Conservation (phyloP, 2,113 vertebrate species). For the Siphamia tubifer region DNA sequence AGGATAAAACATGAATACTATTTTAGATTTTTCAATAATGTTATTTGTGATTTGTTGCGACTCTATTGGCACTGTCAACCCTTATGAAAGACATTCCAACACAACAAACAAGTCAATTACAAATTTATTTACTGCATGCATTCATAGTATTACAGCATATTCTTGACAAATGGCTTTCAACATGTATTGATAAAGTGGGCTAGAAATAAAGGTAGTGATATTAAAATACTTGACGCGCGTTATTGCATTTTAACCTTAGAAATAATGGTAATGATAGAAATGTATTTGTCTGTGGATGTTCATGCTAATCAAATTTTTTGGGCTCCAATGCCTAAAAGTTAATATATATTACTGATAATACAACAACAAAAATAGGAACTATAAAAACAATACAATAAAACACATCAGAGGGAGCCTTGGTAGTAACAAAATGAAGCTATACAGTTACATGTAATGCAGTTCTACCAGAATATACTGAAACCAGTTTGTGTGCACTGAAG, state of each 20-base stretch:
- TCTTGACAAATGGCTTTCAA: slow-evolving; percentile 37
- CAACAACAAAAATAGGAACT: slow-evolving; percentile 29
- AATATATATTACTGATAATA: slow-evolving; percentile 50
- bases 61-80: too few species aligned
- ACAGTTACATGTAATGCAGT: slow-evolving; percentile 61
- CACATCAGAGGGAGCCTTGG: slow-evolving; percentile 45
- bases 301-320: slow-evolving; percentile 24
- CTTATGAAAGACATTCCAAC: too few species aligned
- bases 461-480: slow-evolving; percentile 48
- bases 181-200: slow-evolving; percentile 35
- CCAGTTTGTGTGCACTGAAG: slow-evolving; percentile 40
- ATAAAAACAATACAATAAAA: slow-evolving; percentile 55
- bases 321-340: slow-evolving; percentile 38
- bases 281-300: slow-evolving; percentile 11
- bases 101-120: too few species aligned
- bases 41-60: too few species aligned
- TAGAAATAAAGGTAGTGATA: slow-evolving; percentile 37
- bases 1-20: too few species aligned
- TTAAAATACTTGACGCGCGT: slow-evolving; percentile 32
- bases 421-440: slow-evolving; percentile 62
- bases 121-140: slow-evolving; percentile 75
- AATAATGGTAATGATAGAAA: slow-evolving; percentile 29
- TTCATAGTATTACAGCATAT: slow-evolving; percentile 69
- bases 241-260: neutral
- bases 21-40: too few species aligned